These are phyloP conservation scores for Cordylochernes scorpioides DNA, from an alignment of 2,888 invertebrate genomes.

Conservation along the genomic window DNA sequence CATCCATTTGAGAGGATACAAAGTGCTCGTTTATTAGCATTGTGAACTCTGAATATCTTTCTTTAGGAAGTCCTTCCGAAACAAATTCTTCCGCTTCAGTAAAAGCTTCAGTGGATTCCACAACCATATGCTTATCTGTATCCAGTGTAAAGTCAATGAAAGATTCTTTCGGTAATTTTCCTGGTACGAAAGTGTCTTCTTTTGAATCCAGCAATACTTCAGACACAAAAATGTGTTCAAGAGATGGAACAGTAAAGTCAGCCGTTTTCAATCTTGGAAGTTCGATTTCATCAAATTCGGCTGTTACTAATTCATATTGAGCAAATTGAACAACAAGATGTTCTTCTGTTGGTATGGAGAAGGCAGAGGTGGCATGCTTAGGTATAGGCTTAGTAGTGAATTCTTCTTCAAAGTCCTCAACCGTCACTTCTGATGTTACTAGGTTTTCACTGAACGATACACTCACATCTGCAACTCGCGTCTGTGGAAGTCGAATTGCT, in stretches of 20 bases:
- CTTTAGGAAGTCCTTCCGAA: constrained; percentile 7
- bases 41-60: constrained; percentile 1
- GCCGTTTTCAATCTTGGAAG: constrained; percentile 8
- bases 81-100: too few species aligned
- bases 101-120: too few species aligned
- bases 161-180: constrained; percentile 4
- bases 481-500: constrained; percentile 4
- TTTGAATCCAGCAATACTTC: constrained; percentile 7
- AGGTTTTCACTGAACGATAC: too few species aligned
- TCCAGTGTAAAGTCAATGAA: constrained; percentile 7
- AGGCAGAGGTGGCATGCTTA: constrained; percentile 6
- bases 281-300: constrained; percentile 5
- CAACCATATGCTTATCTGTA: constrained; percentile 12
- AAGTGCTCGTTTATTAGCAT: constrained; percentile 4
- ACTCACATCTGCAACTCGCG: constrained; percentile 8
- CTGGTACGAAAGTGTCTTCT: constrained; percentile 5
- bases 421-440: constrained; percentile 3
- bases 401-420: constrained; percentile 3
- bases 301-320: constrained; percentile 3
- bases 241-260: constrained; percentile 6
- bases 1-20: constrained; percentile 1
- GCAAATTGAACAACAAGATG: constrained; percentile 8
- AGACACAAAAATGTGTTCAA: constrained; percentile 7
- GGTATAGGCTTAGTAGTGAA: too few species aligned
- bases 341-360: constrained; percentile 9